Evolutionary conservation across 2,797 vertebrate species (phyloP), one percentile per base, ranked within the genome.

Genomic region (Heliangelus exortis): DNA sequence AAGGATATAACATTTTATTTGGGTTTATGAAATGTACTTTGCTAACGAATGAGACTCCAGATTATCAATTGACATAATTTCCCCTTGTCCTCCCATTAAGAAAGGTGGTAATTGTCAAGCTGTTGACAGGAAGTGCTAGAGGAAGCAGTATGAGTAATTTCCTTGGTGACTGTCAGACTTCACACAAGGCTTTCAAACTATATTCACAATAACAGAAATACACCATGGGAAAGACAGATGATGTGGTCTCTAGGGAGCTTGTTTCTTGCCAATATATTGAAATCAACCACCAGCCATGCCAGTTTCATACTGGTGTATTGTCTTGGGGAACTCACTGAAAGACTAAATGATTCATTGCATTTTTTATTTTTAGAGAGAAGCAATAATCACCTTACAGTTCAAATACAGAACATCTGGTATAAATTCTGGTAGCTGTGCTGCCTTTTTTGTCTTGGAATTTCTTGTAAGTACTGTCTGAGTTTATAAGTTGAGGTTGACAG

Each of bases 1-100:
- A 95, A 97, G 90, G 95, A 92, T 91, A 45, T 69, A 53, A 51
- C 14, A 41, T 39, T 95, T 92, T 31, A 33, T 61, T 74, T 59
- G 59, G n/a, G 41, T 82, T 87, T 93, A 76, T 91, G 58, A 65
- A 83, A 92, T 93, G 62, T 53, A 71, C 13, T 41, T 41, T 41
- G 39, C 13, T 41, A 87, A 57, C 39, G 57, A 84, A 43, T 29
- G 48, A 66, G 45, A 73, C 59, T 88, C 58, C 47, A 83, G 39
- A 39, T 25, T 78, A 34, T 62, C 19, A 28, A 6, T 12, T 83
- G 65, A n/a, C 31, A 74, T 75, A 19, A 41, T 77, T 87, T 74
- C 50, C 47, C 45, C 7, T 18, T 31, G 20, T 22, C 7, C 2
- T 2, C 13, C 25, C 8, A 22, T 82, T 84, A 90, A 53, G 47